phyloP scores from a whole-genome alignment of 2,888 invertebrate genomes.

The Brachyopa scutellaris region DNA sequence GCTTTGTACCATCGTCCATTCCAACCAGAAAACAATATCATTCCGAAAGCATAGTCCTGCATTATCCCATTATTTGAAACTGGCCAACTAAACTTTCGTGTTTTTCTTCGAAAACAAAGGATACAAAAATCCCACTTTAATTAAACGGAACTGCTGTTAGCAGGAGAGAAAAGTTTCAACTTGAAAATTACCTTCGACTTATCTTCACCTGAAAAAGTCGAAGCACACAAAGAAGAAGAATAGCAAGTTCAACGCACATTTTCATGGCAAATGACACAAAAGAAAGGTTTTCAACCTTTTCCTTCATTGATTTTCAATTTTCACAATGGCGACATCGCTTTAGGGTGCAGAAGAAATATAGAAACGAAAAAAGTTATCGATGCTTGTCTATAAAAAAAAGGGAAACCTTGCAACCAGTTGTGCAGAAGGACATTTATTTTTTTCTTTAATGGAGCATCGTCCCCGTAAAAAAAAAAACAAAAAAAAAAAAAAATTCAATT shows the following conservation, averaged over 20 bases:
- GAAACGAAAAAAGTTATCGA: slow-evolving; percentile 12
- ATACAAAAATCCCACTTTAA: neutral
- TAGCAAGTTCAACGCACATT: slow-evolving; percentile 47
- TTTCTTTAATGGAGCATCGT: slow-evolving; percentile 28
- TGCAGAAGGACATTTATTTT: slow-evolving; percentile 12
- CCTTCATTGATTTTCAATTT: slow-evolving; percentile 56
- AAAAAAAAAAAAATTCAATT: slow-evolving; percentile 21
- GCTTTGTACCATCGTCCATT: too few relatives aligned
- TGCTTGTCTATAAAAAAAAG: slow-evolving; percentile 47
- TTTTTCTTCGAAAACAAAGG: neutral
- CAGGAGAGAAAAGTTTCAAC: neutral
- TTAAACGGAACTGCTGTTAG: slow-evolving; percentile 10
- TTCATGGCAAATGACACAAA: slow-evolving; percentile 25
- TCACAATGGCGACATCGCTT: slow-evolving; percentile 19
- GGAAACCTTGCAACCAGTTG: slow-evolving; percentile 46
- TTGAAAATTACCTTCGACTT: slow-evolving; percentile 35
- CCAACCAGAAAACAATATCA: neutral
- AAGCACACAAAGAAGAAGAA: slow-evolving; percentile 10
- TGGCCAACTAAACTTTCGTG: neutral
- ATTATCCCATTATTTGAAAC: slow-evolving; percentile 3
- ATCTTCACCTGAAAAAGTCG: slow-evolving; percentile 40
- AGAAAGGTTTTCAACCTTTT: slow-evolving; percentile 29
- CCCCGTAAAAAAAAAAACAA: slow-evolving; percentile 8
- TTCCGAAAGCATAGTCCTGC: neutral
- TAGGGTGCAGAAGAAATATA: neutral